These are phyloP conservation scores for Papilio glaucus DNA, from an alignment of 1,140 invertebrate species.

Conservation along the genomic window DNA sequence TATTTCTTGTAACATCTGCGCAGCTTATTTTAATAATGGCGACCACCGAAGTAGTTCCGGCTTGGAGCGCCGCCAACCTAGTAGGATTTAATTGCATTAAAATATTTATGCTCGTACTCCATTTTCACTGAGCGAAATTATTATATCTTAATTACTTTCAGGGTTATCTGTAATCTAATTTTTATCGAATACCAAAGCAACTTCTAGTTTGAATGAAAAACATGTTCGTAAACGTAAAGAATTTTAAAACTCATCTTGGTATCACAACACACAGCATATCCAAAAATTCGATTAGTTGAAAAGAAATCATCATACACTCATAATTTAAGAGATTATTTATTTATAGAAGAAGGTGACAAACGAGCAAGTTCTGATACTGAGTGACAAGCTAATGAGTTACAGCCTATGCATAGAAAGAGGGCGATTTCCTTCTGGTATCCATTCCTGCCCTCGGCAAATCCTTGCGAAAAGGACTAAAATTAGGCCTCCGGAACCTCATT, in stretches of 20 bases:
- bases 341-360: too few relatives aligned
- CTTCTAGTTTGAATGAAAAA: background rate
- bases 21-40: slow-evolving; percentile 32
- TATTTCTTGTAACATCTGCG: slow-evolving; percentile 35
- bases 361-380: too few relatives aligned
- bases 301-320: too few relatives aligned
- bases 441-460: too few relatives aligned
- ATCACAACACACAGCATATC: too few relatives aligned
- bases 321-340: too few relatives aligned
- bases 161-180: background rate
- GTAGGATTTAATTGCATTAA: slow-evolving; percentile 28
- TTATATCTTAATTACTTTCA: slow-evolving; percentile 27
- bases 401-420: too few relatives aligned
- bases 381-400: too few relatives aligned
- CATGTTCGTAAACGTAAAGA: too few relatives aligned
- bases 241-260: background rate
- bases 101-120: slow-evolving; percentile 27
- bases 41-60: slow-evolving; percentile 18
- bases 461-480: too few relatives aligned
- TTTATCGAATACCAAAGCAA: background rate
- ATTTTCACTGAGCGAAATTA: slow-evolving; percentile 30
- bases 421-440: too few relatives aligned
- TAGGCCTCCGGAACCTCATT: too few relatives aligned
- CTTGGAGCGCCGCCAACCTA: slow-evolving; percentile 18
- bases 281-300: background rate